A percentile compares a stretch with the other conserved stretches of the same genome.
phyloP scores from a whole-genome alignment of 2,797 vertebrate genomes.

The Sciaenops ocellatus region DNA sequence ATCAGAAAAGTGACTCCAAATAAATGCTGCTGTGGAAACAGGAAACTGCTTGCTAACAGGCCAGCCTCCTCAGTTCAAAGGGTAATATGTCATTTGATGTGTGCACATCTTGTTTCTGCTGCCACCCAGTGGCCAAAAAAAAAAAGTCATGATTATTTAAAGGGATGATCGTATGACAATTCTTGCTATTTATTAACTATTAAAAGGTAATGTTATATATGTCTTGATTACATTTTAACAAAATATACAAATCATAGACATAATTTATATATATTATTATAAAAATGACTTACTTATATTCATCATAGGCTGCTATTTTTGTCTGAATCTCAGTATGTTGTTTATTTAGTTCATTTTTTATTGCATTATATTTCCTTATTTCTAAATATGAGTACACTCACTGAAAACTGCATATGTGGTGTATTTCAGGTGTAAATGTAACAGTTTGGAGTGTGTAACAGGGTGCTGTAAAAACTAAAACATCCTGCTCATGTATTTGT shows the following conservation, averaged over 20 bases:
- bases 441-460: background rate
- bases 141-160: background rate
- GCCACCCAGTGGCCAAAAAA: background rate
- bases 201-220: background rate
- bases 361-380: background rate
- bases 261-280: background rate
- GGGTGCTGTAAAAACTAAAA: constrained; percentile 2
- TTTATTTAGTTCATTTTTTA: background rate
- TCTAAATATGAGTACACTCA: too few species aligned
- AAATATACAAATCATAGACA: background rate
- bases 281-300: background rate
- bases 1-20: background rate
- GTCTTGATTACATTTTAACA: background rate
- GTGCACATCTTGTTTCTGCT: background rate
- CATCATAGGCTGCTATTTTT: background rate
- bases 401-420: background rate
- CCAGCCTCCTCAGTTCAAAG: background rate
- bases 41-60: background rate
- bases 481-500: constrained; percentile 23
- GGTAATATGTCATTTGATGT: background rate
- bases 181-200: background rate
- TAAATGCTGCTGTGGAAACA: too few species aligned
- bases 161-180: background rate
- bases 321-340: background rate
- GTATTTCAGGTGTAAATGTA: constrained; percentile 23